Conservation (phyloP, 2,888 invertebrate species). For the Rhagonycha fulva region DNA sequence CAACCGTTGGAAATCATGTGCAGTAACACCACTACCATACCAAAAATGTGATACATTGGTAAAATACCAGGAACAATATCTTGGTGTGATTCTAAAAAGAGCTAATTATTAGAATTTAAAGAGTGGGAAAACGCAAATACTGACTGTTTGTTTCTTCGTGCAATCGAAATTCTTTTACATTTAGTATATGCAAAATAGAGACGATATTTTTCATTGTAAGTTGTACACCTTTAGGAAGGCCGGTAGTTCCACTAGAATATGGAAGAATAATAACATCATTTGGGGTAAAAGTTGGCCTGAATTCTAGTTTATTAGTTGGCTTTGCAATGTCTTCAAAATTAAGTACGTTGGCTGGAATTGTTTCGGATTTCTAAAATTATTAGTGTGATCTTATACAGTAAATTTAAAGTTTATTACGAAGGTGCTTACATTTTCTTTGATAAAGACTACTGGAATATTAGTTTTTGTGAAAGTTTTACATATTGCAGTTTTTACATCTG, state of each 20-base stretch:
- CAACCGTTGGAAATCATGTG: conserved; percentile 52
- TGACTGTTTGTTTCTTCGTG: not conserved
- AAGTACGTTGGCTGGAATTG: conserved; percentile 54
- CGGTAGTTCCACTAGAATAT: conserved; percentile 83
- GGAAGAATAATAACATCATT: conserved; percentile 72
- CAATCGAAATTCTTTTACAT: not conserved
- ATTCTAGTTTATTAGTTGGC: conserved; percentile 33
- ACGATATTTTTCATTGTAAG: conserved; percentile 56
- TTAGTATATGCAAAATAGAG: conserved; percentile 41
- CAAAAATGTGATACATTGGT: conserved; percentile 62
- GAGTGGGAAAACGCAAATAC: not conserved
- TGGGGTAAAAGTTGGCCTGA: conserved; percentile 49
- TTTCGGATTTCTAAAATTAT: not conserved
- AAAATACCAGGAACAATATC: conserved; percentile 49
- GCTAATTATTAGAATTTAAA: not conserved
- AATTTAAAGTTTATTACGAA: not conserved
- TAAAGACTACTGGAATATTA: not conserved
- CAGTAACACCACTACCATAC: conserved; percentile 54
- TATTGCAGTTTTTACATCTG: conserved; percentile 51
- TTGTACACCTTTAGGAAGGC: conserved; percentile 73
- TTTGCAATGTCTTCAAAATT: conserved; percentile 64
- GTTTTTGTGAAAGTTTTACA: conserved; percentile 61
- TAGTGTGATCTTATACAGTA: not conserved
- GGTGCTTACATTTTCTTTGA: conserved; percentile 32
- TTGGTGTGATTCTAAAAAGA: conserved; percentile 52